Conservation (phyloP, 2,797 vertebrate species). For the Pelochelys cantorii region DNA sequence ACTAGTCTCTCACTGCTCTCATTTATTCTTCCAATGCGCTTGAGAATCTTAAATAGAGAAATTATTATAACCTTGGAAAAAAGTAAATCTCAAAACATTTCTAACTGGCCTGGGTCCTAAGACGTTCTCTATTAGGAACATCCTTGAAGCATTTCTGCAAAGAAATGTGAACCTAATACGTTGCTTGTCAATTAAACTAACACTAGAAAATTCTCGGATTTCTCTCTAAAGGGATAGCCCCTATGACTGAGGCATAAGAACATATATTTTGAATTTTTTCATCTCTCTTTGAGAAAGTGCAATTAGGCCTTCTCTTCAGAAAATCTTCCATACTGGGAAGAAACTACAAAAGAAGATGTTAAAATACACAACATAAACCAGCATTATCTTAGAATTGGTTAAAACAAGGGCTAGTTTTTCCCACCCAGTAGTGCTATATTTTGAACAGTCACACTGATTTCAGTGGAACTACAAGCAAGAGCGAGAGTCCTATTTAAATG, state of each 20-base stretch:
- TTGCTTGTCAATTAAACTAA: neutral
- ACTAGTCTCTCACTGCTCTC: neutral
- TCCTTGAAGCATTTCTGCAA: neutral
- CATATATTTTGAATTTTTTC: neutral
- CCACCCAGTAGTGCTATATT: neutral
- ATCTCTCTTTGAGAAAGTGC: neutral
- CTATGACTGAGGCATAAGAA: neutral
- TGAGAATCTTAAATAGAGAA: constrained; percentile 45
- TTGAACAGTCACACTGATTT: neutral
- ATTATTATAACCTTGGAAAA: constrained; percentile 30
- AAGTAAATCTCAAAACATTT: neutral
- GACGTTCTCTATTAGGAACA: constrained; percentile 8
- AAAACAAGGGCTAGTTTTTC: neutral
- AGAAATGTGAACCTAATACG: neutral
- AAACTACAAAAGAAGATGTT: neutral
- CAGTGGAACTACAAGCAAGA: neutral
- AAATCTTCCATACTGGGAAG: neutral
- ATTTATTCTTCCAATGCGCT: constrained; percentile 33
- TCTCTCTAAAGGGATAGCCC: neutral
- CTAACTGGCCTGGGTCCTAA: constrained; percentile 13
- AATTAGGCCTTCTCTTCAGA: neutral
- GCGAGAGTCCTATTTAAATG: neutral
- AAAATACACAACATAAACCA: neutral
- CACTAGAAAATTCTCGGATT: neutral
- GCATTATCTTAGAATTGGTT: neutral